phyloP scores from a whole-genome alignment of 2,888 invertebrate species.

The Cistogaster globosa region DNA sequence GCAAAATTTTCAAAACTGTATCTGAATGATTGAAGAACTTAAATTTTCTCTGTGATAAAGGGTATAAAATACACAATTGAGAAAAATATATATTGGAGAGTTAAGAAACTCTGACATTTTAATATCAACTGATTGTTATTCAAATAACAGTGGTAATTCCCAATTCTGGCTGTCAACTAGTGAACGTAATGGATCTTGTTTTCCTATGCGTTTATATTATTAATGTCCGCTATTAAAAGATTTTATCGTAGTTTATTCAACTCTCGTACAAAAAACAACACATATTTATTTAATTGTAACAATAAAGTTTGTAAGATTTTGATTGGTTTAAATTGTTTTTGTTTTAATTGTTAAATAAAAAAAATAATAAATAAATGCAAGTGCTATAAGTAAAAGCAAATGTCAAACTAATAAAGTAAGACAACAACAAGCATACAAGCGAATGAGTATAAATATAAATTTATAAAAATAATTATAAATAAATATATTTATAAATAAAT shows the following conservation, averaged over 20 bases:
- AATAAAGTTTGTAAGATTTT: constrained; percentile 49
- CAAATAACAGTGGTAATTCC: constrained; percentile 14
- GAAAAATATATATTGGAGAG: no score
- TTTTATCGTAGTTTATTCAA: constrained; percentile 15
- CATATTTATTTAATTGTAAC: constrained; percentile 53
- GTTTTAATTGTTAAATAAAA: constrained; percentile 16
- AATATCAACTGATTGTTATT: not conserved
- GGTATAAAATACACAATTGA: no score
- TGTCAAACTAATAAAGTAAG: constrained; percentile 43
- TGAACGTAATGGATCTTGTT: constrained; percentile 11
- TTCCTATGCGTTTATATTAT: not conserved
- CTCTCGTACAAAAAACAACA: not conserved
- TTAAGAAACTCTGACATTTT: constrained; percentile 28
- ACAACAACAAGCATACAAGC: not conserved
- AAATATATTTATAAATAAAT: no score
- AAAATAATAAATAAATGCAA: not conserved
- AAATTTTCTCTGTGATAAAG: no score
- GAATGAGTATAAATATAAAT: no score
- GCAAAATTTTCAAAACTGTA: no score
- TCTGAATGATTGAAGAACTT: no score
- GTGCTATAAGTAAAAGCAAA: constrained; percentile 46
- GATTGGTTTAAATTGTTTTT: constrained; percentile 66
- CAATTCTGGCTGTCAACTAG: not conserved
- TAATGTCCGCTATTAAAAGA: constrained; percentile 10
- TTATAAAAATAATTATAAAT: no score